Evolutionary conservation across 2,113 vertebrate genomes (phyloP).

Genomic region (Caretta caretta): DNA sequence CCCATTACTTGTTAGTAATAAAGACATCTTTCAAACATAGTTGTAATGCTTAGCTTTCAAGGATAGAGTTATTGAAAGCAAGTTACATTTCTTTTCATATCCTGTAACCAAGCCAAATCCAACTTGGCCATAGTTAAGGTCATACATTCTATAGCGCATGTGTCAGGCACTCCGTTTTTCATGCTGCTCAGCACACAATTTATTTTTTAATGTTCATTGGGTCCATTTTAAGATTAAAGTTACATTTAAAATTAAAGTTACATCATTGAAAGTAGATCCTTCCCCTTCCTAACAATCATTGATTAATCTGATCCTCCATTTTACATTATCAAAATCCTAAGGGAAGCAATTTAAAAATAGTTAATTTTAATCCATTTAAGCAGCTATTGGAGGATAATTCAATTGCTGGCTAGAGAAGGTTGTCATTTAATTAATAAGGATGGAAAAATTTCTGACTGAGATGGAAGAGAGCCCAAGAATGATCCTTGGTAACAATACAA

Average conservation of each 20-base stretch:
- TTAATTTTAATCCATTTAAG: neutral
- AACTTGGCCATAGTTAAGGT: neutral
- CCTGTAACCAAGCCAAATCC: neutral
- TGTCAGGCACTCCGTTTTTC: conserved; percentile 1
- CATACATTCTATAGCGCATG: neutral
- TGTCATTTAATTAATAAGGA: neutral
- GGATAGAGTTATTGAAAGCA: neutral
- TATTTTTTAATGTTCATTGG: neutral
- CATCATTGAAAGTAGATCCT: neutral
- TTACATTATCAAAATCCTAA: neutral
- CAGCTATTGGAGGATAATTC: neutral
- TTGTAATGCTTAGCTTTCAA: neutral
- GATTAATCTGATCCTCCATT: neutral
- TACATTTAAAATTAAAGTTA: neutral
- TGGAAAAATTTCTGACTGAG: neutral
- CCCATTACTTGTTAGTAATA: neutral
- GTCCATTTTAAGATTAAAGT: neutral
- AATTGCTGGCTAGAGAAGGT: neutral
- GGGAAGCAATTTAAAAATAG: neutral
- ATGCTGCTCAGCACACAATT: neutral
- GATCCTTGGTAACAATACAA: neutral
- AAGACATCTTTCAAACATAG: neutral
- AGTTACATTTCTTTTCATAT: neutral
- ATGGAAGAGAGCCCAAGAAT: neutral
- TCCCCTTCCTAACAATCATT: neutral